Base-by-base conservation (phyloP, 2,888 invertebrate species). In the Phoronis australis region DNA sequence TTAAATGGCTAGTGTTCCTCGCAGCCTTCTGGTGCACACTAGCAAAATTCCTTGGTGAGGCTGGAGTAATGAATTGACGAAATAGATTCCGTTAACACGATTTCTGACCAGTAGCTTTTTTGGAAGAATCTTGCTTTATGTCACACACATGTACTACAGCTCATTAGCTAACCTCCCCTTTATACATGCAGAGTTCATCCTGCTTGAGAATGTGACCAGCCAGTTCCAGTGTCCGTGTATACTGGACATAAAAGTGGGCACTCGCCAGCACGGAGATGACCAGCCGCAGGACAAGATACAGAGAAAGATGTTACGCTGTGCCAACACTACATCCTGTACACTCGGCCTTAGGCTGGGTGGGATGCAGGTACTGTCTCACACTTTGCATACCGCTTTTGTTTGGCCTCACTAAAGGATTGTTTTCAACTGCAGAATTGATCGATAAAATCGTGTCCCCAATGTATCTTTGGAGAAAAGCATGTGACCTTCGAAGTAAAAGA, bases 121-220 rank as follows among this genome's bases (percentile, higher is more conserved):
- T 6, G 38, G 15, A 21, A 18, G 35, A 35, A 35, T 12, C 35
- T 9, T 35, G 35, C n/a, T n/a, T n/a, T n/a, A n/a, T n/a, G n/a
- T n/a, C n/a, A n/a, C n/a, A n/a, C n/a, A n/a, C n/a, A n/a, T n/a
- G n/a, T n/a, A n/a, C n/a, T n/a, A n/a, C n/a, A n/a, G n/a, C n/a
- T n/a, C n/a, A n/a, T 35, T 9, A 35, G n/a, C 9, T 35, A 15
- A 15, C 38, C 4, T 20, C 38, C 21, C 38, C 5, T 35, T 9
- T 35, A n/a, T n/a, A n/a, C n/a, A n/a, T 39, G 20, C 27, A 70
- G 68, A 70, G 54, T 70, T 68, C 52, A 79, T 84, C 37, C 64
- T 83, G 39, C 69, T 83, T 47, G 83, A 83, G 68, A 83, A 83
- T 68, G 69, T 83, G 35, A 81, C 82, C n/a, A 77, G 77, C 42